phyloP scores from a whole-genome alignment of 2,113 vertebrate genomes.

The Perccottus glenii region DNA sequence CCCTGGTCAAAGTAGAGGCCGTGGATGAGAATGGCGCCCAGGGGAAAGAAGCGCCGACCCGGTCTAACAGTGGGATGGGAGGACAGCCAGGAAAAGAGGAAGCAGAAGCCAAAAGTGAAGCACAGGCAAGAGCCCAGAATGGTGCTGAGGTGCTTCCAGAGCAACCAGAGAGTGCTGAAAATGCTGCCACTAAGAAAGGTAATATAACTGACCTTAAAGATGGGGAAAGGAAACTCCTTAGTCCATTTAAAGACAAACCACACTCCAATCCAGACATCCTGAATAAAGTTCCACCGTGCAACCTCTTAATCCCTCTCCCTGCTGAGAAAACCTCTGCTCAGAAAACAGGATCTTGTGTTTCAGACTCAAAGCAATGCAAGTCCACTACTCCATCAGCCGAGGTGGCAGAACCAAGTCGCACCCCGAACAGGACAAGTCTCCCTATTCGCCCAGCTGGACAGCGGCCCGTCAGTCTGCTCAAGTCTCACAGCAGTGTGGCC shows the following conservation, averaged over 20 bases:
- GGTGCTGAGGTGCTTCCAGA: constrained; percentile 24
- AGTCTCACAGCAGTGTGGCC: constrained; percentile 71
- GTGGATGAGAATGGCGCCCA: constrained; percentile 74
- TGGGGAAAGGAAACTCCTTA: constrained; percentile 36
- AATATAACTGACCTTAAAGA: constrained; percentile 44
- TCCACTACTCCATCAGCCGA: constrained; percentile 33
- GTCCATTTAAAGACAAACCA: constrained; percentile 46
- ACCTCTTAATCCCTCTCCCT: constrained; percentile 52
- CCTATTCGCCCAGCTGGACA: constrained; percentile 67
- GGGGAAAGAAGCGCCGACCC: constrained; percentile 48
- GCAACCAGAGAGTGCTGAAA: constrained; percentile 20
- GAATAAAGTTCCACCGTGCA: constrained; percentile 38
- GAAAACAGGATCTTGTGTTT: constrained; percentile 25
- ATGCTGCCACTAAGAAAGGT: constrained; percentile 11
- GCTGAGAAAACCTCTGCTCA: constrained; percentile 38
- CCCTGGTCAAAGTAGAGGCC: constrained; percentile 92
- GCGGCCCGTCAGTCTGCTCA: constrained; percentile 73
- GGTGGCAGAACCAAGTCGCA: constrained; percentile 48
- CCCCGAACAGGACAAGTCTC: constrained; percentile 64
- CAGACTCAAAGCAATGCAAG: constrained; percentile 49
- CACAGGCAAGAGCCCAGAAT: constrained; percentile 12
- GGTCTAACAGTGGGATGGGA: constrained; percentile 6
- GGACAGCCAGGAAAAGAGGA: background rate
- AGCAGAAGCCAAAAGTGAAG: background rate
- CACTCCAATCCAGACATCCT: constrained; percentile 37